Evolutionary conservation across 2,888 invertebrate species (phyloP), one percentile per base, ranked within the genome.

Genomic region (Rhagonycha fulva): DNA sequence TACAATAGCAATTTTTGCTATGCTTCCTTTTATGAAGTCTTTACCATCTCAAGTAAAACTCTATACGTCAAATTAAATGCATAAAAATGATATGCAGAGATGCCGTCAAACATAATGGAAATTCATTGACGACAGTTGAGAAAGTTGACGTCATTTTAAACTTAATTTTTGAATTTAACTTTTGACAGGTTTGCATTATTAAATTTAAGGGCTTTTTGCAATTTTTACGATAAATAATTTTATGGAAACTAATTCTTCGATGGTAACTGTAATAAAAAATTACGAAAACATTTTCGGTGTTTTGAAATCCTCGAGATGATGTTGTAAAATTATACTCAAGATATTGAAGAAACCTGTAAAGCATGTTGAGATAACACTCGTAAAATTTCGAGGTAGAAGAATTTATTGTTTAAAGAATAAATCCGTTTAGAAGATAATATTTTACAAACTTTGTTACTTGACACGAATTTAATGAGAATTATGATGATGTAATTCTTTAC

Each of bases 1-100:
- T 66, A 66, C 60, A 60, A 30, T 69, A 19, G 69, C 32, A 69
- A 69, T 69, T 69, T 69, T 47, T 69, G 19, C 47, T 60, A 69
- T 23, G 69, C 69, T 66, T 66, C 63, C 26, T 66, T 66, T 66
- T 66, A 66, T 26, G 26, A 66, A 66, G 63, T 24, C 63, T 66
- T 66, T 66, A 14, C 24, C 12, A 47, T 47, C n/a, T 47, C 47
- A 24, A 66, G 63, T 23, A 66, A 66, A 66, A 24, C 23, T 66
- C 12, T 66, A 24, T 14, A 24, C 23, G n/a, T 26, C 24, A 66
- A 24, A 66, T 66, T 66, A 66, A 66, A 66, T 66, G 19, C 24
- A 66, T 66, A 66, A 66, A 24, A 66, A 24, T 66, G 63, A 66
- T 66, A 26, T 66, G 26, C 26, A 24, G 26, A 66, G 63, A 24